A percentile compares a stretch with the other conserved stretches of the same genome.
phyloP scores from a whole-genome alignment of 2,888 invertebrate genomes.

The Callyntrura sp. region DNA sequence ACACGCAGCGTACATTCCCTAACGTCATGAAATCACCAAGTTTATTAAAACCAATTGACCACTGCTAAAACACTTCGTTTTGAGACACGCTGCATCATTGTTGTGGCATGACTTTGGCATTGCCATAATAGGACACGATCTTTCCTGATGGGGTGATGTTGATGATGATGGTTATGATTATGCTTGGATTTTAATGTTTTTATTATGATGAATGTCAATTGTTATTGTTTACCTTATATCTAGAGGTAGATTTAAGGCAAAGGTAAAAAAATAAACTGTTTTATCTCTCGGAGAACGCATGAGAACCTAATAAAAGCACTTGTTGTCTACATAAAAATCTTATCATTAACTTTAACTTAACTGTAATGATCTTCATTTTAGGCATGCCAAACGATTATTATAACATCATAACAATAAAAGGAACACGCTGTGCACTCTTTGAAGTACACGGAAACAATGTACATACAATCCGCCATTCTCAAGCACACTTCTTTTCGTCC shows the following conservation, averaged over 20 bases:
- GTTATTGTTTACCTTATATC: conserved; percentile 60
- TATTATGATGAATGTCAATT: conserved; percentile 66
- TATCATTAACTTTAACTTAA: conserved; percentile 38
- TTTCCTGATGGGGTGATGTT: conserved; percentile 36
- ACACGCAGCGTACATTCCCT: conserved; percentile 7
- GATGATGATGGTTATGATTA: conserved; percentile 35
- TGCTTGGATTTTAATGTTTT: conserved; percentile 36
- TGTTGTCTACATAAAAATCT: conserved; percentile 37
- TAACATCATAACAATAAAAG: conserved; percentile 54
- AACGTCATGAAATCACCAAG: conserved; percentile 9
- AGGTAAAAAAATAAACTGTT: conserved; percentile 3
- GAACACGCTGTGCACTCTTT: conserved; percentile 61
- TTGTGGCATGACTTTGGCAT: conserved; percentile 58
- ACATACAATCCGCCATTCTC: conserved; percentile 4
- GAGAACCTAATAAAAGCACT: conserved; percentile 30
- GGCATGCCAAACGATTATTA: conserved; percentile 43
- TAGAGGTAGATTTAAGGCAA: conserved; percentile 33
- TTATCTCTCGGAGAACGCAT: background rate
- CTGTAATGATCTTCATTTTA: conserved; percentile 36
- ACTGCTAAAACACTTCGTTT: conserved; percentile 29
- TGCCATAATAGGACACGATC: conserved; percentile 71
- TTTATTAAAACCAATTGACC: conserved; percentile 46
- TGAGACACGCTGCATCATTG: conserved; percentile 9
- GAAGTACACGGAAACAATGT: conserved; percentile 58
- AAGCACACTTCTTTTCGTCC: background rate